These are phyloP conservation scores for Bemisia tabaci DNA, from an alignment of 1,140 invertebrate species.

Conservation along the genomic window DNA sequence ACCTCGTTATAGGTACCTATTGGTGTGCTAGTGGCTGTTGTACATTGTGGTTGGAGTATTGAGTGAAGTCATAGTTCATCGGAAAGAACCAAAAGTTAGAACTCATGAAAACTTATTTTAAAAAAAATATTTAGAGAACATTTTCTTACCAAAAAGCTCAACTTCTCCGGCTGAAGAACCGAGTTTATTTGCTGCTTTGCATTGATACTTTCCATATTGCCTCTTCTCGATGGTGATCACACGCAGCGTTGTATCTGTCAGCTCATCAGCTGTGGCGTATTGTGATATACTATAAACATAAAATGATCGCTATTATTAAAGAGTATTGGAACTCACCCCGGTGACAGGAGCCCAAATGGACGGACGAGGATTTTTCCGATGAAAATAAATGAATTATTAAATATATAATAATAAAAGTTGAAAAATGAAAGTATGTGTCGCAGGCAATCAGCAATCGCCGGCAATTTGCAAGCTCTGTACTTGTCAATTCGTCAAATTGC, in stretches of 20 bases:
- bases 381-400: too few species aligned
- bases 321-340: too few species aligned
- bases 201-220: slow-evolving; percentile 75
- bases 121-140: neutral
- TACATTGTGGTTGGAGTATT: too few species aligned
- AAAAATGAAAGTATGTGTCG: too few species aligned
- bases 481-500: too few species aligned
- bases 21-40: too few species aligned
- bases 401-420: too few species aligned
- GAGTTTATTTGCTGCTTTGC: slow-evolving; percentile 75
- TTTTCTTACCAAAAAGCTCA: slow-evolving; percentile 64
- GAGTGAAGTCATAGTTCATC: neutral
- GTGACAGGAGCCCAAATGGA: too few species aligned
- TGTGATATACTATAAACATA: slow-evolving; percentile 52
- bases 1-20: too few species aligned
- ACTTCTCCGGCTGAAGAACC: slow-evolving; percentile 62
- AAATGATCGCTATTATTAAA: neutral
- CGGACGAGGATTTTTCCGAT: too few species aligned
- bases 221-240: slow-evolving; percentile 82
- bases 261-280: slow-evolving; percentile 78
- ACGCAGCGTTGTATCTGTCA: slow-evolving; percentile 73
- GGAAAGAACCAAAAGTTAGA: neutral
- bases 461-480: too few species aligned
- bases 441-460: too few species aligned
- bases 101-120: slow-evolving; percentile 12